Base-by-base conservation (phyloP, 1,140 invertebrate species). In the Bombus waltoni region DNA sequence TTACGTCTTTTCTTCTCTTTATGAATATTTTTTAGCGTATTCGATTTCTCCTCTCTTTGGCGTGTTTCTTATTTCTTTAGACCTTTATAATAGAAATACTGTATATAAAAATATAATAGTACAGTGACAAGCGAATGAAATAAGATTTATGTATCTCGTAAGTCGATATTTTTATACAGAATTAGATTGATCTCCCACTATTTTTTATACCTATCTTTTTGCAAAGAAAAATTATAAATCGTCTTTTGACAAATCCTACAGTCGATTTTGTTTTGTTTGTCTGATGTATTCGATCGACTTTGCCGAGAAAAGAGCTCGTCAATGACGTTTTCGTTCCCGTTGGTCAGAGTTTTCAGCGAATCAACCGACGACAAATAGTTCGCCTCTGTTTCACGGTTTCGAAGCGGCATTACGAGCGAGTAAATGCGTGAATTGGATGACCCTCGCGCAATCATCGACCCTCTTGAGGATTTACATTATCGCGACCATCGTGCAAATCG, bases 381-480 rank as follows among this genome's bases (percentile, higher is more conserved):
- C 35, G 38, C 13, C 38, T 35, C n/a, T 77, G 76, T 85, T 85
- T 85, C 76, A 80, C 83, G 53, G 76, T 72, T 85, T 72, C 53
- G 65, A 79, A 85, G 66, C 40, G 76, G 76, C 76, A 85, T 85
- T 72, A 76, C 76, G 42, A 80, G 40, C 76, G 68, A 72, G 83
- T 59, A 78, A 78, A 84, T 84, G 82, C 74, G 47, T 79, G 75
- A 84, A 79, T 79, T 84, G 83, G 66, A 84, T 28, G 83, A 85
- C 76, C 81, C 81, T 77, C 81, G 65, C 81, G 44, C 76, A 85
- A 85, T 85, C 83, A 85, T 80, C 83, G 83, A 85, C 76, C 76
- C 83, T 77, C 83, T 80, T 85, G 66, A 80, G 76, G 72, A 85
- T 80, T 80, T 80, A 65, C 68, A 32, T 80, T 85, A 44, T 38